Conservation (phyloP, 2,888 invertebrate genomes). For the Caenorhabditis sp. region DNA sequence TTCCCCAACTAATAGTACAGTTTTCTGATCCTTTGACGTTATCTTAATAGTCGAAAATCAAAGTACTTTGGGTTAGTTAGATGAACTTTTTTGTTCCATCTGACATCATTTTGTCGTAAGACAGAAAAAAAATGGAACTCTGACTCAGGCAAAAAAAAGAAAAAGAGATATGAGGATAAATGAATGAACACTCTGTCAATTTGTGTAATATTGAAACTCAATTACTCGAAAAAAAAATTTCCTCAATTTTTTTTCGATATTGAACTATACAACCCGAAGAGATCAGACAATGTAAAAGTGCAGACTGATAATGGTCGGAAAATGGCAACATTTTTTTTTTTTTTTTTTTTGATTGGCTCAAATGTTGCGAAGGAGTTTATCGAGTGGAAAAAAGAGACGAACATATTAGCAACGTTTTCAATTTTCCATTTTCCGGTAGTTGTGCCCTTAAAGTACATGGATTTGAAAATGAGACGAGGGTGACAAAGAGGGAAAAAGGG, state of each 20-base stretch:
- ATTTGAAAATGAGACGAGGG: too few relatives aligned
- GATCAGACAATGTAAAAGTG: too few relatives aligned
- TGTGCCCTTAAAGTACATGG: background rate
- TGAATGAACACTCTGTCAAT: background rate
- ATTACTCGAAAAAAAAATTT: background rate
- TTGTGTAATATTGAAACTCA: background rate
- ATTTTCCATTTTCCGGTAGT: background rate
- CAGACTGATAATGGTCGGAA: background rate
- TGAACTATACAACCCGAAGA: background rate
- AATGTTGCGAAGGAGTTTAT: background rate
- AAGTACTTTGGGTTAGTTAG: background rate
- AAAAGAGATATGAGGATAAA: background rate
- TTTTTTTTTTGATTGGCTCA: background rate
- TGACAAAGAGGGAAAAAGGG: background rate
- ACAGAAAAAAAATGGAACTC: background rate
- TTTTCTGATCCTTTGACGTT: too few relatives aligned
- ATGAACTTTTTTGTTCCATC: background rate
- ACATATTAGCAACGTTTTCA: too few relatives aligned
- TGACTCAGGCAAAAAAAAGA: background rate
- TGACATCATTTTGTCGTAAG: background rate
- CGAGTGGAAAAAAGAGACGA: too few relatives aligned
- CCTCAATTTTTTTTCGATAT: too few relatives aligned
- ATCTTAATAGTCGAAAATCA: background rate
- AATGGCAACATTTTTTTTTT: slow-evolving; percentile 1
- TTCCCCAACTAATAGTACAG: too few relatives aligned